Conservation (phyloP, 2,797 vertebrate genomes). For the Heteromormyrus szaboi region DNA sequence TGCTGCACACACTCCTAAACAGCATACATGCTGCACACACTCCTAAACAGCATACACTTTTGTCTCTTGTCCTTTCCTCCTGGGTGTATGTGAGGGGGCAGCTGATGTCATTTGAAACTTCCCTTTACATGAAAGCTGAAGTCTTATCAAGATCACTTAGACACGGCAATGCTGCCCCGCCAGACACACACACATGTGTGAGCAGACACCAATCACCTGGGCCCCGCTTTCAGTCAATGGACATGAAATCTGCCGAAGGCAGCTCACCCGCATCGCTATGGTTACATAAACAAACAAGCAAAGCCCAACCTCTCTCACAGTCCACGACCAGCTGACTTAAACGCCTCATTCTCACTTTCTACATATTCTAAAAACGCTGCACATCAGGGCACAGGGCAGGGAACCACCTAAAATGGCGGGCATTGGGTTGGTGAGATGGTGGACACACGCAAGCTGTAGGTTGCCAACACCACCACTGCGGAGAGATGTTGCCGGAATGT, state of each 20-base stretch:
- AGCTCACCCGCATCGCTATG: neutral
- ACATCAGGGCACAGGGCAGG: neutral
- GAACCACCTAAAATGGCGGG: neutral
- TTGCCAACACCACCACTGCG: neutral
- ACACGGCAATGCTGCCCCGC: neutral
- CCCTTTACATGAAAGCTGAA: neutral
- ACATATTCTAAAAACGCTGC: neutral
- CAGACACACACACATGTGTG: neutral
- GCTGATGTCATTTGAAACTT: neutral
- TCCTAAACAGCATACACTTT: too few species aligned
- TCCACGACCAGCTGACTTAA: neutral
- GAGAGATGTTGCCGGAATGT: neutral
- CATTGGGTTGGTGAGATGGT: neutral
- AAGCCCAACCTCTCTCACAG: neutral
- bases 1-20: slow-evolving; percentile 27
- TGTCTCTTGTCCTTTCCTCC: slow-evolving; percentile 49
- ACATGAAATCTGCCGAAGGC: neutral
- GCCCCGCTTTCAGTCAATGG: neutral
- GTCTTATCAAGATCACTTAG: neutral
- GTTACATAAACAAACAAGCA: neutral
- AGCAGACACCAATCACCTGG: neutral
- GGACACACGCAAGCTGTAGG: neutral
- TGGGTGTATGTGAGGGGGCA: neutral
- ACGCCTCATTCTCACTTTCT: neutral
- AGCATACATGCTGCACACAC: neutral